Evolutionary conservation across 2,888 invertebrate genomes (phyloP).

Genomic region (Neocrepidodera transversa): DNA sequence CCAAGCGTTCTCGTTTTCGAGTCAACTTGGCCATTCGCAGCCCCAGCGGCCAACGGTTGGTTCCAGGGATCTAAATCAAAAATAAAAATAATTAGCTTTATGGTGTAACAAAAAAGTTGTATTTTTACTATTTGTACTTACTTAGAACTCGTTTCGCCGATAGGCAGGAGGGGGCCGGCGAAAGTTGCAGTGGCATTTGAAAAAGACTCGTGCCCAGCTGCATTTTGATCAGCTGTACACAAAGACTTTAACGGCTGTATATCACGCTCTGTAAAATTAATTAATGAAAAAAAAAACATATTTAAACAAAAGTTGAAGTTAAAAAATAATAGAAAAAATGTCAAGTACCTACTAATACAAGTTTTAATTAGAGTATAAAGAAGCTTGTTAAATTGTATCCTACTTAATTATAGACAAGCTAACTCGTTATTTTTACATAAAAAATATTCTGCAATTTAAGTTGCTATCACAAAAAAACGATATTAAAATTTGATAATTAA

Average conservation of each 20-base stretch:
- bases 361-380: too few species aligned
- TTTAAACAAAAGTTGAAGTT: too few species aligned
- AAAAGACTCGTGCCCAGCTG: conserved; percentile 52
- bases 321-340: too few species aligned
- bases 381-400: too few species aligned
- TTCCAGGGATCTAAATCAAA: conserved; percentile 66
- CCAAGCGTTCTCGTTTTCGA: conserved; percentile 72
- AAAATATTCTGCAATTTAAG: too few species aligned
- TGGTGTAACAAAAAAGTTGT: background rate
- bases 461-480: too few species aligned
- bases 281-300: too few species aligned
- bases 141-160: conserved; percentile 63
- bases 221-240: conserved; percentile 56
- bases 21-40: conserved; percentile 97
- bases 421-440: too few species aligned
- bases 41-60: conserved; percentile 91
- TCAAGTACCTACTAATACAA: too few species aligned
- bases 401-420: too few species aligned
- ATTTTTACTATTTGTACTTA: conserved; percentile 16
- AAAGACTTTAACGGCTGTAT: conserved; percentile 61
- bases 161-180: conserved; percentile 52
- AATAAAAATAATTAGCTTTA: background rate
- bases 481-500: too few species aligned
- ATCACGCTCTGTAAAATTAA: conserved; percentile 77
- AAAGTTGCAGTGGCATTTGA: conserved; percentile 56